Evolutionary conservation across 2,797 vertebrate genomes (phyloP).

Genomic region (Cirrhinus mrigala): DNA sequence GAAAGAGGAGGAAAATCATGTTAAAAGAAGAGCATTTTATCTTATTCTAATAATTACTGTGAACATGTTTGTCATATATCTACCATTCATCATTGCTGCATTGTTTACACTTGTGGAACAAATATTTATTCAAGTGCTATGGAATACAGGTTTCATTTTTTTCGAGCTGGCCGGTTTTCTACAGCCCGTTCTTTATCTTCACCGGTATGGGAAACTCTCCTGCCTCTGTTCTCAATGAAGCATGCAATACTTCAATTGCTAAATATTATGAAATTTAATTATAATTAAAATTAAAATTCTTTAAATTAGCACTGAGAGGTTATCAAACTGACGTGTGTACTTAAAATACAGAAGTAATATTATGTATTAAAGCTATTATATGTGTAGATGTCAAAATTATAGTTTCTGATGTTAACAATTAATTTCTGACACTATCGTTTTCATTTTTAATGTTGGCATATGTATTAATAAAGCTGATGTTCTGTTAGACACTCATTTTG

Average conservation of each 20-base stretch:
- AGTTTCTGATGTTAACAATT: not conserved
- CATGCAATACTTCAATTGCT: no score
- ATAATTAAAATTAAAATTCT: not conserved
- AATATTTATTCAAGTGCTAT: not conserved
- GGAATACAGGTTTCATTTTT: not conserved
- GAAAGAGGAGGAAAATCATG: slow-evolving; percentile 37
- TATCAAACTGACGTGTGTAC: not conserved
- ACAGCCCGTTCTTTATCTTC: slow-evolving; percentile 38
- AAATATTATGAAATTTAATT: not conserved
- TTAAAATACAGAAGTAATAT: no score
- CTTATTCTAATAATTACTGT: slow-evolving; percentile 63
- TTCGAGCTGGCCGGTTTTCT: slow-evolving; percentile 21
- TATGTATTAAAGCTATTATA: not conserved
- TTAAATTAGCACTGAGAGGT: not conserved
- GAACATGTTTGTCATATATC: slow-evolving; percentile 52
- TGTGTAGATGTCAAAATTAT: not conserved
- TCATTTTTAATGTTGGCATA: not conserved
- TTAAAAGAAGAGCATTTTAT: slow-evolving; percentile 66
- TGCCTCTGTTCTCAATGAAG: slow-evolving; percentile 12
- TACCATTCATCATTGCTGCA: not conserved
- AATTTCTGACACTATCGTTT: not conserved
- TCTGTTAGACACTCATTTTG: not conserved
- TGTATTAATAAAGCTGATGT: not conserved
- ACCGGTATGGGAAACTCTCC: not conserved
- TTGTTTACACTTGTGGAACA: not conserved